phyloP scores from a whole-genome alignment of 2,888 invertebrate species.

The Perithous albicinctus region DNA sequence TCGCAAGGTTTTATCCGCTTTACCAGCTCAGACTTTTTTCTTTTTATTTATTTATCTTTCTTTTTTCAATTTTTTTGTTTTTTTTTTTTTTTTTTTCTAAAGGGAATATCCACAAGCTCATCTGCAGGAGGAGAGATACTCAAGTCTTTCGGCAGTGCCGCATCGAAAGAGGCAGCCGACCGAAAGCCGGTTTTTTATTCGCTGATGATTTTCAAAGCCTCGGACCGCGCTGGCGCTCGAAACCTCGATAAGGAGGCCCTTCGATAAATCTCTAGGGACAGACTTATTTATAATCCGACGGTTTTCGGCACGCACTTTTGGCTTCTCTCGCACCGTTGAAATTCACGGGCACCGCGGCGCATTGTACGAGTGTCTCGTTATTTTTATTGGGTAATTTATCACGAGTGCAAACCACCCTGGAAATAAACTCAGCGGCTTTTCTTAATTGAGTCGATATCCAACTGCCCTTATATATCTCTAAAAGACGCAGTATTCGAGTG shows the following conservation, averaged over 20 bases:
- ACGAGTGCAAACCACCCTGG: neutral
- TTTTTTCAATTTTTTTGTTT: neutral
- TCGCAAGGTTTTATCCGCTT: conserved; percentile 18
- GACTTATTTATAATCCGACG: conserved; percentile 54
- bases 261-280: conserved; percentile 54
- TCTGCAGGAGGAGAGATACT: neutral
- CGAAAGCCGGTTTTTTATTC: conserved; percentile 8
- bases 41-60: no score
- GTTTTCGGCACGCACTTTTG: conserved; percentile 31
- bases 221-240: neutral
- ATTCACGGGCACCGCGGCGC: neutral
- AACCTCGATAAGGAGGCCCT: conserved; percentile 53
- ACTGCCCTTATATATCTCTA: neutral
- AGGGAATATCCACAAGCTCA: neutral
- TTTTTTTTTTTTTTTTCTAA: neutral
- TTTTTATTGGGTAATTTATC: conserved; percentile 9
- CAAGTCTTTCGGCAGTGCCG: neutral
- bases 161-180: neutral
- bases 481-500: no score
- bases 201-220: conserved; percentile 1
- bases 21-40: neutral
- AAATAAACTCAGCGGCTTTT: conserved; percentile 12
- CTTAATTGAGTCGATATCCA: conserved; percentile 23
- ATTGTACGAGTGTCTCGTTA: conserved; percentile 2
- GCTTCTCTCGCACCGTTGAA: neutral